Evolutionary conservation across 2,797 vertebrate genomes (phyloP).

Genomic region (Poliocrania exsul): DNA sequence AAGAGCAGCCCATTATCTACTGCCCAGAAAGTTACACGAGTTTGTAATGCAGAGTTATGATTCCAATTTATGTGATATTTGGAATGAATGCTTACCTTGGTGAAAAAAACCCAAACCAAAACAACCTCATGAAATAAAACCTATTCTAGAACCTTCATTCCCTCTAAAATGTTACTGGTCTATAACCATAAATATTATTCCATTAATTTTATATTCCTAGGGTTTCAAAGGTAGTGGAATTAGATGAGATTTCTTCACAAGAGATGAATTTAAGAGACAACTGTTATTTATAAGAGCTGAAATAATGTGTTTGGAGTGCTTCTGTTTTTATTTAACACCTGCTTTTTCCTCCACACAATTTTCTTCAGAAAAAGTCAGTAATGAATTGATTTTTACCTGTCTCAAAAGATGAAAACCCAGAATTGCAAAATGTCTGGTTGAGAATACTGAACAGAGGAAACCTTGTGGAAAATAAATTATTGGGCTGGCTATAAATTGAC

Average conservation of each 20-base stretch:
- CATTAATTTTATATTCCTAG: neutral
- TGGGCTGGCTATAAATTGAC: neutral
- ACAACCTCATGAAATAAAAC: neutral
- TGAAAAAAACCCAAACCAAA: neutral
- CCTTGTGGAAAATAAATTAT: neutral
- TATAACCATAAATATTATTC: conserved; percentile 7
- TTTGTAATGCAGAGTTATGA: neutral
- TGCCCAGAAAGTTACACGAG: neutral
- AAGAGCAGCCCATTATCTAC: neutral
- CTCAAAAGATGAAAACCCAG: neutral
- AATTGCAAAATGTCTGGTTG: neutral
- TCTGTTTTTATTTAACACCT: neutral
- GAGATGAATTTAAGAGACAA: conserved; percentile 14
- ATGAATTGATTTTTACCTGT: neutral
- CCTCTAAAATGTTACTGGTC: neutral
- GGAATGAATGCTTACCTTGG: neutral
- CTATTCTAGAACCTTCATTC: neutral
- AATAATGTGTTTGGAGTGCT: neutral
- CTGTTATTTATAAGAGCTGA: neutral
- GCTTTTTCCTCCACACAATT: neutral
- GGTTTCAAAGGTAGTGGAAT: neutral
- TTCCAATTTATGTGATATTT: conserved; percentile 4
- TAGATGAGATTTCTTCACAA: neutral
- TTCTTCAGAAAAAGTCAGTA: conserved; percentile 4
- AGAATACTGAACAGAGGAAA: neutral